A percentile compares a stretch with the other conserved stretches of the same genome.
phyloP scores from a whole-genome alignment of 2,888 invertebrate genomes.

The Brassicogethes aeneus region DNA sequence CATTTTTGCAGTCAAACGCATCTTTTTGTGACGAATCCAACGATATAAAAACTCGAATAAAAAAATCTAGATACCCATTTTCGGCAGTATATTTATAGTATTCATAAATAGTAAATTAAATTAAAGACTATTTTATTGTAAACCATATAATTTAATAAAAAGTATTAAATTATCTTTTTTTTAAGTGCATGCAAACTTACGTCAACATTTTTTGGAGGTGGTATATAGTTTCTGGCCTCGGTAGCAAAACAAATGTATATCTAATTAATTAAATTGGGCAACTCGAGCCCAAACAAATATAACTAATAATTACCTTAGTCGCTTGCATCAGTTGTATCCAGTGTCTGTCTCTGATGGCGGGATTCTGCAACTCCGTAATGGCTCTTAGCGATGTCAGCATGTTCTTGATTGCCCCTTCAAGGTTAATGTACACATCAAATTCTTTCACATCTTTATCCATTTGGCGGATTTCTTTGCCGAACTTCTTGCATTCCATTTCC shows the following conservation, averaged over 20 bases:
- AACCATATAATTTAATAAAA: no score
- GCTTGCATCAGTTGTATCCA: conserved; percentile 92
- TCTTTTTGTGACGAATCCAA: no score
- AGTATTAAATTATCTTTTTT: no score
- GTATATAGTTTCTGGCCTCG: not conserved
- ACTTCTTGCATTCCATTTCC: conserved; percentile 88
- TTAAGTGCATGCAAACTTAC: no score
- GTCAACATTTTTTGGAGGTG: not conserved
- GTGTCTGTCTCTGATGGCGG: conserved; percentile 86
- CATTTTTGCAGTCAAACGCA: no score
- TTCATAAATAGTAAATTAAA: no score
- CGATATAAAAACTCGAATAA: no score
- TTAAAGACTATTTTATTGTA: no score
- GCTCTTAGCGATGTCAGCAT: conserved; percentile 88
- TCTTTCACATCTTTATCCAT: conserved; percentile 72
- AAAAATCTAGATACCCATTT: no score
- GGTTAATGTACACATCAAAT: conserved; percentile 70
- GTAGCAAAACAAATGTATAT: not conserved
- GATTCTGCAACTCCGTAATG: conserved; percentile 89
- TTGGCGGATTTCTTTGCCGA: conserved; percentile 72
- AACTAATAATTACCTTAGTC: conserved; percentile 57
- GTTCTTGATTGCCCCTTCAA: conserved; percentile 80
- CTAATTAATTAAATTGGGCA: not conserved
- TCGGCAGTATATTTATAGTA: no score
- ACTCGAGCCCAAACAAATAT: not conserved